Evolutionary conservation across 1,140 invertebrate species (phyloP).

Genomic region (Monomorium pharaonis): DNA sequence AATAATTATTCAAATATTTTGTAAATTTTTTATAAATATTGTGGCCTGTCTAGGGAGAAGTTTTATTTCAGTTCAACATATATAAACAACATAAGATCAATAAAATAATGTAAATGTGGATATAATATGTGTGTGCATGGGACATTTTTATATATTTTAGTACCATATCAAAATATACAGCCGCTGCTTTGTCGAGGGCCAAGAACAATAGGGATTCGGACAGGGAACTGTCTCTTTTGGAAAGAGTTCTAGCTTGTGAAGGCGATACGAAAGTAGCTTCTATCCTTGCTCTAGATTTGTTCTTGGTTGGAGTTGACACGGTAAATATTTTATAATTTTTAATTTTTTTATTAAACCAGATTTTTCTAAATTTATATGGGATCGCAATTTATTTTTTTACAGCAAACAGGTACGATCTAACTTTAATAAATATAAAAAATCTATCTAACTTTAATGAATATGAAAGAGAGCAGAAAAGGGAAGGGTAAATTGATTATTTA

Average conservation of each 20-base stretch:
- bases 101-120: background rate
- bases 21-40: too few species aligned
- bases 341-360: background rate
- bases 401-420: too few species aligned
- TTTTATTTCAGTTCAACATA: too few species aligned
- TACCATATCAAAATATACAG: constrained; percentile 86
- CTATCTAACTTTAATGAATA: too few species aligned
- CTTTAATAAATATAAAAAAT: too few species aligned
- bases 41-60: too few species aligned
- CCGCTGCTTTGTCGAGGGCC: constrained; percentile 69
- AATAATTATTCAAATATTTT: too few species aligned
- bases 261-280: constrained; percentile 90
- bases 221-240: constrained; percentile 87
- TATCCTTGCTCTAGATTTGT: constrained; percentile 92
- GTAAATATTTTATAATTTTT: constrained; percentile 84
- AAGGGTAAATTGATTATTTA: too few species aligned
- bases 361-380: too few species aligned
- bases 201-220: constrained; percentile 83
- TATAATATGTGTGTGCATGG: background rate
- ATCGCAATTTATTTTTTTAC: too few species aligned
- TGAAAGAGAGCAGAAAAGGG: too few species aligned
- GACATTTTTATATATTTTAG: constrained; percentile 77
- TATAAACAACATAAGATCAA: background rate
- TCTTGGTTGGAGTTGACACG: constrained; percentile 95
- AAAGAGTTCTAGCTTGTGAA: constrained; percentile 87